These are phyloP conservation scores for Drosophila anomelani DNA, from an alignment of 2,888 invertebrate genomes.

Conservation along the genomic window DNA sequence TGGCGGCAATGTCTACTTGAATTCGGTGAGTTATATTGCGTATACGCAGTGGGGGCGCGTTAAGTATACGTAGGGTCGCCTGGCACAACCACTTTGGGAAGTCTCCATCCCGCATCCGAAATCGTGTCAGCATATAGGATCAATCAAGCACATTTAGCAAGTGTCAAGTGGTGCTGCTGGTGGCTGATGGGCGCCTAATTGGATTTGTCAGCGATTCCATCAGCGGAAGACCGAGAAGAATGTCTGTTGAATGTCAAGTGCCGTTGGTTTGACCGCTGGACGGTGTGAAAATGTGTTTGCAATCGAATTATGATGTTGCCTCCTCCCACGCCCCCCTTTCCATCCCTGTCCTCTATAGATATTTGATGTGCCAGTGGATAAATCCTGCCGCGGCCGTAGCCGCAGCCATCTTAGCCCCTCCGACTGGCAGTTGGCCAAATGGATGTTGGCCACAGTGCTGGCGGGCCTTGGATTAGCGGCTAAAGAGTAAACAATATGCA, in stretches of 20 bases:
- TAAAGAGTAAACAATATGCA: constrained; percentile 11
- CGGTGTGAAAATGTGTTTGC: constrained; percentile 61
- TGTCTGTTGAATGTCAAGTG: constrained; percentile 39
- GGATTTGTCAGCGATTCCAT: constrained; percentile 66
- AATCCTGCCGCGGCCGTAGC: constrained; percentile 30
- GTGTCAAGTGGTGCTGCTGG: constrained; percentile 59
- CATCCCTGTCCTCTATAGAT: neutral
- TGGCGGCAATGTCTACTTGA: constrained; percentile 90
- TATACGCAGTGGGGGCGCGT: constrained; percentile 26
- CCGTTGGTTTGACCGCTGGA: constrained; percentile 25
- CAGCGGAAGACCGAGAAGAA: constrained; percentile 22
- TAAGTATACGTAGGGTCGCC: constrained; percentile 10
- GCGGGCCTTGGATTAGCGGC: constrained; percentile 44
- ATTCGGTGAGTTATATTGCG: constrained; percentile 86
- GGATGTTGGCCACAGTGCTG: constrained; percentile 42
- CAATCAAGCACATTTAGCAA: constrained; percentile 57
- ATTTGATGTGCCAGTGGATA: constrained; percentile 16
- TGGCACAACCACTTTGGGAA: constrained; percentile 21
- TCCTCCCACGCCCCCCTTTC: neutral
- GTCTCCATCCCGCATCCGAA: constrained; percentile 35
- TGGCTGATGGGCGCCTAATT: constrained; percentile 57
- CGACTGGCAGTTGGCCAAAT: constrained; percentile 39
- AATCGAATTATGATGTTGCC: constrained; percentile 70
- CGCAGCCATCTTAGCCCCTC: constrained; percentile 38
- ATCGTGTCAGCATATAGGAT: constrained; percentile 44